Conservation (phyloP, 2,797 vertebrate species). For the Gallirallus australis region DNA sequence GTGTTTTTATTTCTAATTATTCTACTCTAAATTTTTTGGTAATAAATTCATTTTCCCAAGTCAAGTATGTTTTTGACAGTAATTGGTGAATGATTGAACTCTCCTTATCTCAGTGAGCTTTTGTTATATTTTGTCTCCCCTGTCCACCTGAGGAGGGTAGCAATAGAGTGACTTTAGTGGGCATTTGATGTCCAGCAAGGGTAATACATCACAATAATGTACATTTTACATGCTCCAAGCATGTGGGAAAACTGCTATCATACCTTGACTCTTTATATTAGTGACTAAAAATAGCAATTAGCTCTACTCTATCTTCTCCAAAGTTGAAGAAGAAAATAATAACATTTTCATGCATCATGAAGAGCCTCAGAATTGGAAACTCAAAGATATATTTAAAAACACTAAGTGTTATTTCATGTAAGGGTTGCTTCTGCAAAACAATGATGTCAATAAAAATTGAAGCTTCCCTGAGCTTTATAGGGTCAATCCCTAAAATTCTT, state of each 20-base stretch:
- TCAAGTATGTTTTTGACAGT: too few species aligned
- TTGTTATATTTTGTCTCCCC: neutral
- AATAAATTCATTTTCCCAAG: too few species aligned
- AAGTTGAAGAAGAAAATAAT: neutral
- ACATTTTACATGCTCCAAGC: neutral
- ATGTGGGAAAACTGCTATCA: neutral
- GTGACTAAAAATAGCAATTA: neutral
- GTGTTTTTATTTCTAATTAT: too few species aligned
- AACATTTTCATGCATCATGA: neutral
- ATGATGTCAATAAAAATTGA: neutral
- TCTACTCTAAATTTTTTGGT: too few species aligned
- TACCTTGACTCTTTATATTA: neutral
- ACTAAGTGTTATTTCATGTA: neutral
- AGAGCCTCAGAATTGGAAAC: neutral
- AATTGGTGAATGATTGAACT: too few species aligned
- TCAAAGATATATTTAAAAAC: neutral
- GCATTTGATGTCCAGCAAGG: neutral
- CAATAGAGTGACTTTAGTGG: neutral
- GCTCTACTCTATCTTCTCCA: neutral
- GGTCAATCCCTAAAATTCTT: constrained; percentile 13
- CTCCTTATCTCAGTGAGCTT: too few species aligned
- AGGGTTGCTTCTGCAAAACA: neutral
- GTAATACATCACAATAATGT: neutral
- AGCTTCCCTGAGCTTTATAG: neutral
- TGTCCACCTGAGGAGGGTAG: neutral